phyloP scores from a whole-genome alignment of 1,140 invertebrate genomes.

The Maconellicoccus hirsutus region DNA sequence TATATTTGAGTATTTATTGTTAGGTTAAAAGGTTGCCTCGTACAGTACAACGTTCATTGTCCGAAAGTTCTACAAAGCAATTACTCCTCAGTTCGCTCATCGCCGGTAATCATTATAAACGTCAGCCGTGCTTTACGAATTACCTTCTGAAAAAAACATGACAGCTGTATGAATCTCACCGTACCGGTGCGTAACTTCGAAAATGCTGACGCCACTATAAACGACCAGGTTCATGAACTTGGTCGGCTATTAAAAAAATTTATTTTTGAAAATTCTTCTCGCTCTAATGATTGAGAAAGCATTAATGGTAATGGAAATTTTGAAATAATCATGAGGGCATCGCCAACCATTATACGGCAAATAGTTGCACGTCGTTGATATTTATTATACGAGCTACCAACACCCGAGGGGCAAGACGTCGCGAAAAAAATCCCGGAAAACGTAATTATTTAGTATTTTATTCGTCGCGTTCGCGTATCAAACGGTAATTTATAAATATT shows the following conservation, averaged over 20 bases:
- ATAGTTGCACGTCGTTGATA: slow-evolving; percentile 8
- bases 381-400: background rate
- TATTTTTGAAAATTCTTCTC: slow-evolving; percentile 1
- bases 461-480: background rate
- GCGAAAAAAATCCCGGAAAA: background rate
- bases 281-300: background rate
- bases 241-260: background rate
- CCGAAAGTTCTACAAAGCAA: slow-evolving; percentile 1
- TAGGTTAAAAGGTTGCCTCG: background rate
- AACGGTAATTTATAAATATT: slow-evolving; percentile 10
- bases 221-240: background rate
- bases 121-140: background rate
- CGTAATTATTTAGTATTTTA: background rate
- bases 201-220: too few species aligned
- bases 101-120: background rate
- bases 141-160: too few species aligned
- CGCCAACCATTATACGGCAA: background rate
- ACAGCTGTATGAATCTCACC: too few species aligned
- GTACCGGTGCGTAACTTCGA: too few species aligned
- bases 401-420: background rate
- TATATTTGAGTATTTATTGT: background rate
- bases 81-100: background rate
- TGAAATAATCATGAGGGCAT: slow-evolving; percentile 4
- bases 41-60: background rate
- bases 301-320: slow-evolving; percentile 10